These are phyloP conservation scores for Hirtodrosophila cameraria DNA, from an alignment of 2,888 invertebrate genomes.

Conservation along the genomic window DNA sequence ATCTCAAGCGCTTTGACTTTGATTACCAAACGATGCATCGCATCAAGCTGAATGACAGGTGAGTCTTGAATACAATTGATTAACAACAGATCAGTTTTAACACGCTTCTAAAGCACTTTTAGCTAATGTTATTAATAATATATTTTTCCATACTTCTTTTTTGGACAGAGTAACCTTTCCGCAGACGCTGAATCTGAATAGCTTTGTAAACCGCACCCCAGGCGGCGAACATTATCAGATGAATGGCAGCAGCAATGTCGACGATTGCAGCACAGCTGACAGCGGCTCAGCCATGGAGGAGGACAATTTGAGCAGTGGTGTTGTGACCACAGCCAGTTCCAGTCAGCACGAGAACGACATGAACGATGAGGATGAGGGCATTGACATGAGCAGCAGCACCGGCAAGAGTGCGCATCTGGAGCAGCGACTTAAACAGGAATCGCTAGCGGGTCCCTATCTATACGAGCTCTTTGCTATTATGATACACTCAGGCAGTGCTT, in stretches of 20 bases:
- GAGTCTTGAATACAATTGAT: slow-evolving; percentile 65
- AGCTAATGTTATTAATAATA: background rate
- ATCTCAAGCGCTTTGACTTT: slow-evolving; percentile 95
- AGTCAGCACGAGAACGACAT: slow-evolving; percentile 83
- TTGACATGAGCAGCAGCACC: slow-evolving; percentile 86
- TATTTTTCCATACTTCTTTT: background rate
- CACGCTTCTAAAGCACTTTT: too few species aligned
- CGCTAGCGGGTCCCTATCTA: slow-evolving; percentile 87
- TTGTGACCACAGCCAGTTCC: slow-evolving; percentile 83
- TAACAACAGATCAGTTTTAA: too few species aligned
- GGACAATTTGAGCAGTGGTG: slow-evolving; percentile 86
- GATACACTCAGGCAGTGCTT: slow-evolving; percentile 96
- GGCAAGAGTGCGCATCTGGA: slow-evolving; percentile 68
- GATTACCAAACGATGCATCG: slow-evolving; percentile 93
- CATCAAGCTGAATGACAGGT: slow-evolving; percentile 94
- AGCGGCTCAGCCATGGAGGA: slow-evolving; percentile 89
- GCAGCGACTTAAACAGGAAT: slow-evolving; percentile 76
- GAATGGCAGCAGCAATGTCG: slow-evolving; percentile 84
- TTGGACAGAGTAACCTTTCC: slow-evolving; percentile 90
- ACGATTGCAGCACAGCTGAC: slow-evolving; percentile 88
- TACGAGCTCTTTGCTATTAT: slow-evolving; percentile 96
- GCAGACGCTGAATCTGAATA: slow-evolving; percentile 91
- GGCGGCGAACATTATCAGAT: slow-evolving; percentile 60
- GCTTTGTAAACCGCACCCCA: slow-evolving; percentile 86
- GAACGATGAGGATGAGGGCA: slow-evolving; percentile 89